Percentiles rank a stretch among this genome's conserved stretches.
These are phyloP conservation scores for Leptinotarsa haldemani DNA, from an alignment of 2,888 invertebrate genomes.

Conservation along the genomic window DNA sequence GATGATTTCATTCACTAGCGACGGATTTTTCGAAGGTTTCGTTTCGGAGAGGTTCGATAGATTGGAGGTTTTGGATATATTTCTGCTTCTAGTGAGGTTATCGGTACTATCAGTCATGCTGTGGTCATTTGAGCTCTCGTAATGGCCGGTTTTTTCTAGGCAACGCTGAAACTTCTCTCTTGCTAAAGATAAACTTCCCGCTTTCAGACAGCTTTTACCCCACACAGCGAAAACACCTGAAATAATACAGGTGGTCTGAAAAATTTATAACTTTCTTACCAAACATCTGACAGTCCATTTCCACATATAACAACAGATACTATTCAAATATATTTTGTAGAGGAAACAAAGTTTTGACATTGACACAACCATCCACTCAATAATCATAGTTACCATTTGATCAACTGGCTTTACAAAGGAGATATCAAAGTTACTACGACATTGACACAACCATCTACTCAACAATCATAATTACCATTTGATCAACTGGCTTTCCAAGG, in stretches of 20 bases:
- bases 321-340: no score
- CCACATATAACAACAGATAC: not conserved
- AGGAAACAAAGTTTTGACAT: not conserved
- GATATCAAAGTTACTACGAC: no score
- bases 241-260: slow-evolving; percentile 25
- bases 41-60: slow-evolving; percentile 63
- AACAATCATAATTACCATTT: no score
- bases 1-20: slow-evolving; percentile 77
- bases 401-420: no score
- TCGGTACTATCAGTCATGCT: slow-evolving; percentile 50
- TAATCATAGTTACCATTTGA: no score
- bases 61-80: slow-evolving; percentile 44
- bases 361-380: no score
- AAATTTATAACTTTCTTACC: slow-evolving; percentile 3
- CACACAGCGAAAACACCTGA: slow-evolving; percentile 86
- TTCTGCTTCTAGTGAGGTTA: slow-evolving; percentile 43
- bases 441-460: no score
- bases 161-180: slow-evolving; percentile 78
- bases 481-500: no score
- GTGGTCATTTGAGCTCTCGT: slow-evolving; percentile 54
- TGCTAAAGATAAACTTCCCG: slow-evolving; percentile 82
- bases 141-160: slow-evolving; percentile 65
- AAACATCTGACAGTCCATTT: not conserved
- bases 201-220: slow-evolving; percentile 85
- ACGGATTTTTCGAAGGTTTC: slow-evolving; percentile 74